Conservation (phyloP, 2,797 vertebrate genomes). For the Spatula versicolor region DNA sequence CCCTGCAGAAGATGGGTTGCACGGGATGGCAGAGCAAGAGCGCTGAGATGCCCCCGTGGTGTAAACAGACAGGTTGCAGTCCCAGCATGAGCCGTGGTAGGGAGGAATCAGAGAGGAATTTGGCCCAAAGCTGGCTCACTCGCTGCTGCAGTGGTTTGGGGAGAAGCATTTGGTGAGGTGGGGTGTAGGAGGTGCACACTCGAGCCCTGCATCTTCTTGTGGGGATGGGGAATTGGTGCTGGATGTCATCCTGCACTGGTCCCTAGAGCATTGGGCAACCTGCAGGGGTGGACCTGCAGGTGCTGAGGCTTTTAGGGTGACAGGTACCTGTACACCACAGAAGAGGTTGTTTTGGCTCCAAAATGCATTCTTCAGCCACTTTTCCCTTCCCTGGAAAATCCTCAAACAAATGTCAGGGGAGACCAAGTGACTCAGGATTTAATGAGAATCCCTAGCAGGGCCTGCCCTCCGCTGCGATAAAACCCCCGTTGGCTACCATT, state of each 20-base stretch:
- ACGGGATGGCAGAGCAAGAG: rapidly evolving
- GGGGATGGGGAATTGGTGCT: not conserved
- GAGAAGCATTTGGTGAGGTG: not conserved
- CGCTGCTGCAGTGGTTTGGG: rapidly evolving
- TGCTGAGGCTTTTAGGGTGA: not conserved
- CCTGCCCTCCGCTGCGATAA: not conserved
- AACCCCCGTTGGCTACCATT: not conserved
- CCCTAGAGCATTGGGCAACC: not conserved
- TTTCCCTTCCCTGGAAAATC: not conserved
- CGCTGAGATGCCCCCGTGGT: not conserved
- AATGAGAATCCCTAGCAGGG: rapidly evolving
- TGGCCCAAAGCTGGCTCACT: not conserved
- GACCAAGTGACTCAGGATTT: not conserved
- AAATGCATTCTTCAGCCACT: not conserved
- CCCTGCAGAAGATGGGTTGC: not conserved
- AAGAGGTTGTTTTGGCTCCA: not conserved
- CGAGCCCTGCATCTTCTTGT: not conserved
- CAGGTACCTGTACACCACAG: not conserved
- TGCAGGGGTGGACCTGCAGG: not conserved
- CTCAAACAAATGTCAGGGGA: not conserved
- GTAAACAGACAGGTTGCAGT: not conserved
- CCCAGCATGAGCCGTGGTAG: rapidly evolving
- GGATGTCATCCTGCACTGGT: rapidly evolving
- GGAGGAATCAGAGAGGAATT: not conserved
- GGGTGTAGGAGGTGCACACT: not conserved